Base-by-base conservation (phyloP, 2,113 vertebrate genomes). In the Aldabrachelys gigantea region DNA sequence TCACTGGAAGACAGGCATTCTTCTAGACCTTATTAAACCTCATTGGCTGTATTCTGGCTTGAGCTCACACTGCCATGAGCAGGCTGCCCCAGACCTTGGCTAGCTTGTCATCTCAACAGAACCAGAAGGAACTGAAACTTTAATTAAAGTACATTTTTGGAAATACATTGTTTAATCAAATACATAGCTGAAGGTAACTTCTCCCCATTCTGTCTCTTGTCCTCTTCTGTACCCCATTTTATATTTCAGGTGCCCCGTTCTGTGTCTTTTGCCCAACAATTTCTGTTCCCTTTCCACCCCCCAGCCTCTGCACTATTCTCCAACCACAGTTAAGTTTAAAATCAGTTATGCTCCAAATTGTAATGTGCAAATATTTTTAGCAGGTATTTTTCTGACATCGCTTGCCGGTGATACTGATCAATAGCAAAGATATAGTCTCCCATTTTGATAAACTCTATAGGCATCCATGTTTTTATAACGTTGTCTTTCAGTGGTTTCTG, bases 221-320 rank as follows among this genome's bases (percentile, higher is more conserved):
- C 35, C 6, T 72, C 19, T n/a, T 72, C 38, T 75, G 17, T 25
- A 75, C 72, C 21, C 38, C 21, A 24, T 19, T 41, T 44, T 75
- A 75, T 75, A 41, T 24, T 75, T 41, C 72, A 75, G 19, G 21
- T 75, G 72, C 6, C 38, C 21, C 9, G 6, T 22, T 75, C 38
- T 92, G 92, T 92, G 96, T 35, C 95, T 85, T 82, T 97, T 84
- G 96, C 94, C 92, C 95, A 95, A 93, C 57, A 47, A 96, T 96
- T 97, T 95, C 90, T 96, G 90, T 94, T 95, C 90, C 95, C 92
- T 96, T 94, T 96, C 92, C 94, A 92, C 95, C 92, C 96, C 94
- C 93, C 53, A 97, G 96, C 90, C 96, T 91, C 94, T 92, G 88
- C 94, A 12, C 1, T 95, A 96, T 79, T 91, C 87, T 69, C 96